phyloP scores from a whole-genome alignment of 2,113 vertebrate genomes.

The Notarius lentiginosus region DNA sequence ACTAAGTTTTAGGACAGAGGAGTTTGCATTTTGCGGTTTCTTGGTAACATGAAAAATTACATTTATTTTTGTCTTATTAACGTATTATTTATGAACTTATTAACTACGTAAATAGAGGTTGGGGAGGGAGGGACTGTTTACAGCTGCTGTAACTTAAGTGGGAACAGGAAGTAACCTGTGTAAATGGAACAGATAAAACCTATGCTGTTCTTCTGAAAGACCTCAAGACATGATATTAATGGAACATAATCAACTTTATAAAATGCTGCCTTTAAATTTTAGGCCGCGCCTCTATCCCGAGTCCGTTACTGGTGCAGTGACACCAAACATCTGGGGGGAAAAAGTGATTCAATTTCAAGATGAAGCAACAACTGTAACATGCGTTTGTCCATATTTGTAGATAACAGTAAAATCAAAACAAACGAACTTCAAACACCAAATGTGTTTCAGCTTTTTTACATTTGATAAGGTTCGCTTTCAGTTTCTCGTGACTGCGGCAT shows the following conservation, averaged over 20 bases:
- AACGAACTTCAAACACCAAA: neutral
- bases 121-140: too few relatives aligned
- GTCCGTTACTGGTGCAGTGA: neutral
- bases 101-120: too few relatives aligned
- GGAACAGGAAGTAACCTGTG: neutral
- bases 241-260: neutral
- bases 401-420: neutral
- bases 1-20: neutral
- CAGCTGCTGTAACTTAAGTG: neutral
- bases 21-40: neutral
- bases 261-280: neutral
- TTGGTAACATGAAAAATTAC: neutral
- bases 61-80: neutral
- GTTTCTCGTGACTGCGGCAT: neutral
- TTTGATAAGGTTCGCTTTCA: neutral
- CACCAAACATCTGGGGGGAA: neutral
- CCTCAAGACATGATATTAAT: neutral
- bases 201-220: too few relatives aligned
- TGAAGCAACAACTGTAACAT: neutral
- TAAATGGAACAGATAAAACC: neutral
- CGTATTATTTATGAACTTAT: too few relatives aligned
- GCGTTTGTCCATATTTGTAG: neutral
- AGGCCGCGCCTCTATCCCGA: neutral
- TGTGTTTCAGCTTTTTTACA: neutral
- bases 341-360: neutral